phyloP scores from a whole-genome alignment of 2,888 invertebrate genomes.

The Drosophila austrosaltans region DNA sequence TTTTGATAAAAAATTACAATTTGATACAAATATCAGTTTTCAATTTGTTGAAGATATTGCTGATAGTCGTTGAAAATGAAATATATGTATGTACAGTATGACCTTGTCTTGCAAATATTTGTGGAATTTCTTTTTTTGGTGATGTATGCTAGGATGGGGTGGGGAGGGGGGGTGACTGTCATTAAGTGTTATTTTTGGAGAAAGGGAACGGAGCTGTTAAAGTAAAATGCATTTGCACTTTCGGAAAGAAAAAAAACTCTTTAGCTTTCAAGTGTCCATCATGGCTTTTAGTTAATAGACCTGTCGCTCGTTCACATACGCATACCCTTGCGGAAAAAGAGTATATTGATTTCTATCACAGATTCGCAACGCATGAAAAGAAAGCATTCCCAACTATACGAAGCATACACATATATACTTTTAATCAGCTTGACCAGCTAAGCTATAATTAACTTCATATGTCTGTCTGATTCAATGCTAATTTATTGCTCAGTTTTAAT shows the following conservation, averaged over 20 bases:
- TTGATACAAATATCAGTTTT: slow-evolving; percentile 36
- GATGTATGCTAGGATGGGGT: too few relatives aligned
- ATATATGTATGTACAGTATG: background rate
- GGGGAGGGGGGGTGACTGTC: too few relatives aligned
- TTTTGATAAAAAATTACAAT: slow-evolving; percentile 33
- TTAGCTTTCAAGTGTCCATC: slow-evolving; percentile 36
- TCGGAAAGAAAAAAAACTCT: background rate
- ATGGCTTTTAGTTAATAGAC: slow-evolving; percentile 59
- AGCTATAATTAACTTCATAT: too few relatives aligned
- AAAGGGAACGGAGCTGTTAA: background rate
- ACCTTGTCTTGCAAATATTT: background rate
- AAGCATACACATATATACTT: too few relatives aligned
- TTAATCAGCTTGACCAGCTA: too few relatives aligned
- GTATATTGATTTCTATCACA: too few relatives aligned
- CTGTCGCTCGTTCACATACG: slow-evolving; percentile 50
- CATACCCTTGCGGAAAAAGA: too few relatives aligned
- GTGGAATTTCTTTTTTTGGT: background rate
- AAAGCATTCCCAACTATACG: too few relatives aligned
- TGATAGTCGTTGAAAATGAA: background rate
- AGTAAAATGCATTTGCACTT: background rate
- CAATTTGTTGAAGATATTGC: slow-evolving; percentile 33
- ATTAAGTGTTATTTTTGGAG: background rate
- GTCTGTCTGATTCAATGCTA: too few relatives aligned
- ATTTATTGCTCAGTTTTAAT: too few relatives aligned
- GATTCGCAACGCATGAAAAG: too few relatives aligned